These are phyloP conservation scores for Notothenia coriiceps DNA, from an alignment of 2,113 vertebrate species.

Conservation along the genomic window DNA sequence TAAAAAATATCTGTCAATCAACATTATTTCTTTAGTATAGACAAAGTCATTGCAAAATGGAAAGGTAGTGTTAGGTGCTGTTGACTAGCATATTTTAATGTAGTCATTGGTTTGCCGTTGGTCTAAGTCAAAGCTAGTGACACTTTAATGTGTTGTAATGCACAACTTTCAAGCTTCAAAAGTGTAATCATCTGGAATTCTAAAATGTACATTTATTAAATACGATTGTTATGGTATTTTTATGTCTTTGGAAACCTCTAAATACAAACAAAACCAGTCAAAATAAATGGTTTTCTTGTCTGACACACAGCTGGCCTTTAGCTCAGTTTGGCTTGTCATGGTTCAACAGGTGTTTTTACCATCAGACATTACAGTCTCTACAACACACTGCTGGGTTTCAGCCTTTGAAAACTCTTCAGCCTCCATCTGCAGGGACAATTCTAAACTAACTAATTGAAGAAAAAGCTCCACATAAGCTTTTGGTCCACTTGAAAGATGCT, in stretches of 20 bases:
- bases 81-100: background rate
- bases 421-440: background rate
- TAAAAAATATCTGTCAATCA: background rate
- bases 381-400: conserved; percentile 18
- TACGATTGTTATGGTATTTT: background rate
- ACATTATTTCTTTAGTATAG: background rate
- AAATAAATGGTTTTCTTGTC: conserved; percentile 21
- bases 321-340: conserved; percentile 19
- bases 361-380: conserved; percentile 47
- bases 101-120: background rate
- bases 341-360: conserved; percentile 62
- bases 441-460: too few species aligned
- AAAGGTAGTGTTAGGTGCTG: background rate
- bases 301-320: conserved; percentile 38
- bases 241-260: background rate
- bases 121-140: too few species aligned
- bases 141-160: background rate
- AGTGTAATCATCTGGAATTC: background rate
- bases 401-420: background rate
- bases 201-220: background rate
- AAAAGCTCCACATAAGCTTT: too few species aligned
- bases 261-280: background rate
- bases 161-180: background rate
- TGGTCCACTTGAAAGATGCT: too few species aligned
- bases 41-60: background rate